A percentile compares a stretch with the other conserved stretches of the same genome.
phyloP scores from a whole-genome alignment of 2,797 vertebrate species.

The Oreochromis grahami region DNA sequence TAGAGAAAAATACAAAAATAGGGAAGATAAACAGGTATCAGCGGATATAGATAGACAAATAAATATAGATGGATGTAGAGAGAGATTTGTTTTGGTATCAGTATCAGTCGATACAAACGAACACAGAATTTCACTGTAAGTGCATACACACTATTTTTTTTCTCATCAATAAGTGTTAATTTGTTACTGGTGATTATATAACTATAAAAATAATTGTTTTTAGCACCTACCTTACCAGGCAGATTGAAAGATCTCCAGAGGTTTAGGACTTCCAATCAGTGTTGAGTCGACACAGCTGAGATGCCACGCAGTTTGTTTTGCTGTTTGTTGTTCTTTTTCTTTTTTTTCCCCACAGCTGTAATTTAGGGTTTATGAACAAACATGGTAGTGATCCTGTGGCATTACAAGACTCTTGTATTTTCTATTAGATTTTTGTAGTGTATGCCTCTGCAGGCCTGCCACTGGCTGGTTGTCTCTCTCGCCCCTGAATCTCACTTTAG shows the following conservation, averaged over 20 bases:
- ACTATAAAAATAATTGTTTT: not conserved
- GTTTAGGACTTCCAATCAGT: not conserved
- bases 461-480: slow-evolving; percentile 18
- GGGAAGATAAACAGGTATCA: not conserved
- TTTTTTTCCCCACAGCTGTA: not conserved
- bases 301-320: slow-evolving; percentile 9
- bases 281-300: not conserved
- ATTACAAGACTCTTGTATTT: slow-evolving; percentile 27
- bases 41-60: not conserved
- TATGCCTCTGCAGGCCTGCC: slow-evolving; percentile 11
- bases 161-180: not conserved
- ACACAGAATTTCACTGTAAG: not conserved
- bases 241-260: not conserved
- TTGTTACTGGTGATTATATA: not conserved
- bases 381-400: slow-evolving; percentile 28
- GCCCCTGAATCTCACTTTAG: slow-evolving; percentile 5
- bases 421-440: slow-evolving; percentile 22
- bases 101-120: not conserved
- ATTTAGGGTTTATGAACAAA: slow-evolving; percentile 34
- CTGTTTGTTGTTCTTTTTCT: not conserved
- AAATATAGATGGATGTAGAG: not conserved
- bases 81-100: not conserved
- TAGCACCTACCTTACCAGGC: not conserved
- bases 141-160: not conserved
- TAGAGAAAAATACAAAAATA: not conserved